Percentiles rank a stretch among this genome's conserved stretches.
Conservation (phyloP, 2,113 vertebrate species). For the Hemibagrus wyckioides region DNA sequence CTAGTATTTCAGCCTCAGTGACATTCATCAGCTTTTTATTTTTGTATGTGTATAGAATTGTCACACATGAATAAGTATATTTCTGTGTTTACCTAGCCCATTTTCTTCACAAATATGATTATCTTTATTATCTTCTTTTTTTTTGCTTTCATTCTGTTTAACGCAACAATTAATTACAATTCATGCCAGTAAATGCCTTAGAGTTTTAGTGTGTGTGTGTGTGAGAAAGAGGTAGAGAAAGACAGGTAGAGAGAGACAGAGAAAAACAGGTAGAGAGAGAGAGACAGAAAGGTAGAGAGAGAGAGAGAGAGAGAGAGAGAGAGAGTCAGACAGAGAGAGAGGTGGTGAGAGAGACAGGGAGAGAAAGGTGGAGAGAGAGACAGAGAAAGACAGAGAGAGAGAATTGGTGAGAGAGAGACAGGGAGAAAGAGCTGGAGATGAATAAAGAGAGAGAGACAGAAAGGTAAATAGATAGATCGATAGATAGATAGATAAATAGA, state of each 20-base stretch:
- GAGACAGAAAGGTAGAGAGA: background rate
- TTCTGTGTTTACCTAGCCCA: background rate
- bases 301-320: background rate
- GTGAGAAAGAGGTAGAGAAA: background rate
- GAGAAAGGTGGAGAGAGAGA: no score
- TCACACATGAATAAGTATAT: background rate
- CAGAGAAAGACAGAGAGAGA: no score
- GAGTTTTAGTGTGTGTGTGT: background rate
- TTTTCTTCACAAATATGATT: background rate
- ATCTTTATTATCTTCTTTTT: background rate
- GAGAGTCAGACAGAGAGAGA: no score
- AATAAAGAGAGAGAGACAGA: background rate
- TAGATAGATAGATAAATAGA: no score
- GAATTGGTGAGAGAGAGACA: background rate
- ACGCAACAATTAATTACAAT: background rate
- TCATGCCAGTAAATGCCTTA: background rate
- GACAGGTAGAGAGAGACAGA: background rate
- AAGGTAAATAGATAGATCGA: background rate
- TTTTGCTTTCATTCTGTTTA: background rate
- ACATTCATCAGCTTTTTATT: background rate
- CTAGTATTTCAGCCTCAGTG: background rate
- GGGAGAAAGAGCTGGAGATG: background rate
- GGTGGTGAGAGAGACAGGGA: no score
- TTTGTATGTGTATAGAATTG: background rate
- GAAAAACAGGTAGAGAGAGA: background rate